Base-by-base conservation (phyloP, 2,888 invertebrate genomes). In the Drepana falcataria region DNA sequence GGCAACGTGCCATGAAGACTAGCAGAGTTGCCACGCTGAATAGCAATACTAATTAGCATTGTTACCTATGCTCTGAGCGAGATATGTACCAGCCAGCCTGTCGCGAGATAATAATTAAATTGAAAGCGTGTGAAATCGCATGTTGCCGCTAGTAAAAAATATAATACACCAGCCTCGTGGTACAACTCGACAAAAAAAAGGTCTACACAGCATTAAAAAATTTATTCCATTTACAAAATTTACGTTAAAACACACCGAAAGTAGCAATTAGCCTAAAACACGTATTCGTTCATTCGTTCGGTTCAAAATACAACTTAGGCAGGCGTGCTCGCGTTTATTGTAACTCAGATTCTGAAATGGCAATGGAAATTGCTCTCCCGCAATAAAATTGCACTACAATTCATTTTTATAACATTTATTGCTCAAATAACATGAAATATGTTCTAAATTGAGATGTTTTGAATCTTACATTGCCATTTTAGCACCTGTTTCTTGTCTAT, bases 281-380 rank as follows among this genome's bases (percentile, higher is more conserved):
- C 44, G 40, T 37, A 9, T 9, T 9, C 3, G 9, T 44, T 44
- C 44, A 9, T 47, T 44, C 53, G 47, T 47, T 48, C 51, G 55
- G 41, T 44, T 37, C 37, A 1, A 37, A 34, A 51, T 40, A 37
- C 41, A 21, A 48, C 49, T 54, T 49, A 49, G 37, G 37, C 53
- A 53, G 44, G 49, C 9, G 34, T 40, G 41, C 52, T 47, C 51
- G 56, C 59, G 60, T 63, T 68, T 60, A 59, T 61, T 59, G 61
- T 52, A 51, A 55, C 48, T 56, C 55, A 49, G 58, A 58, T 64
- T 61, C 52, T 57, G 48, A 59, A 62, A 68, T 63, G 56, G 63
- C 63, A 60, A 53, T 58, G 59, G 61, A 64, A 63, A 63, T 61
- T 62, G 59, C 63, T 61, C 58, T 61, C 54, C 52, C 53, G 44